Percentiles rank a stretch among this genome's conserved stretches.
Evolutionary conservation across 2,888 invertebrate species (phyloP).

Genomic region (Lycia hirtaria): DNA sequence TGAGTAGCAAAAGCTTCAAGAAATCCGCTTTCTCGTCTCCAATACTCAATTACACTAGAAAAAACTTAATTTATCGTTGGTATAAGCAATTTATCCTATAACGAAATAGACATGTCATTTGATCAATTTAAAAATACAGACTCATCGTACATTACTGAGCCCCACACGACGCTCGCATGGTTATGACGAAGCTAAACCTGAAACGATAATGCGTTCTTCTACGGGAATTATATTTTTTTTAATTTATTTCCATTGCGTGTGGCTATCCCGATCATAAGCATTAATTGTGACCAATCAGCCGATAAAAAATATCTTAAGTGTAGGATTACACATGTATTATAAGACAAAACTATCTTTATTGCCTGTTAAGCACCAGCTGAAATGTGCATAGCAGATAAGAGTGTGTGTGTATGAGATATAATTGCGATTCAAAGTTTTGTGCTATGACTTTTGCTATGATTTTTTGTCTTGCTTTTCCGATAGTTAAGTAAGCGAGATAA

Average conservation of each 20-base stretch:
- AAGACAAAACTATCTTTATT: conserved; percentile 15
- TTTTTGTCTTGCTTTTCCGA: no score
- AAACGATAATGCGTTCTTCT: conserved; percentile 15
- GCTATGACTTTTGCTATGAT: no score
- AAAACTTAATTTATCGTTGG: no score
- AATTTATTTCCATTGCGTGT: conserved; percentile 16
- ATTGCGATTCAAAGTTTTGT: no score
- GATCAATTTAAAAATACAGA: conserved; percentile 23
- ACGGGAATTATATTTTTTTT: conserved; percentile 15
- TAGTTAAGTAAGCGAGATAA: no score
- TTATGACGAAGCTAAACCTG: conserved; percentile 27
- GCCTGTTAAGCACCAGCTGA: no score
- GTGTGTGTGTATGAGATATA: no score
- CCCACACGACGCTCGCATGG: conserved; percentile 21
- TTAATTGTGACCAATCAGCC: conserved; percentile 21
- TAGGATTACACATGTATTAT: conserved; percentile 7
- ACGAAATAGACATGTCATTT: conserved; percentile 13
- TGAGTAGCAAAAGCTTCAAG: no score
- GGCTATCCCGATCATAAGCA: conserved; percentile 16
- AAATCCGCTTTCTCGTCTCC: no score
- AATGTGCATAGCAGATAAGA: no score
- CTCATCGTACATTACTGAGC: conserved; percentile 16
- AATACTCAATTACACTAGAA: no score
- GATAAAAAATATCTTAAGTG: conserved; percentile 16
- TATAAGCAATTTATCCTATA: no score